Conservation (phyloP, 2,888 invertebrate genomes). For the Rhagophthalmus giganteus region DNA sequence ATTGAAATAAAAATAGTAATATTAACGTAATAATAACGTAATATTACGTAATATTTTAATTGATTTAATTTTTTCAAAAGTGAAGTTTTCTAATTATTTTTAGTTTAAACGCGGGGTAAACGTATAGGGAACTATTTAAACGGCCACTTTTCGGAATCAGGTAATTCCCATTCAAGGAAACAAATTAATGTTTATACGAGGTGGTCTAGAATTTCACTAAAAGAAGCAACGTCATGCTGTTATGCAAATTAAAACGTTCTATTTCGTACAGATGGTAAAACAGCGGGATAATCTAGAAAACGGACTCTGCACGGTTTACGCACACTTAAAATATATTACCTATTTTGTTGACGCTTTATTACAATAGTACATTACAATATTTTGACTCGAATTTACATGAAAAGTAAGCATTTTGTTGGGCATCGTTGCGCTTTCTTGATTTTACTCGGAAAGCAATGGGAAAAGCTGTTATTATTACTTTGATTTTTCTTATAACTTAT, state of each 20-base stretch:
- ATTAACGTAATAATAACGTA: no score
- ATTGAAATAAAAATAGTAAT: no score
- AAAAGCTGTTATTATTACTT: no score
- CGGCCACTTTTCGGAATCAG: no score
- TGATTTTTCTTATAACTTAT: no score
- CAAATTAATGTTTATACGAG: neutral
- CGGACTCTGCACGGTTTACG: constrained; percentile 10
- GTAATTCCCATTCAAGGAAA: no score
- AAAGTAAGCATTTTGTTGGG: constrained; percentile 4
- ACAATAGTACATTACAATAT: constrained; percentile 21
- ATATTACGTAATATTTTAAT: no score
- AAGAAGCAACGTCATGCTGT: constrained; percentile 13
- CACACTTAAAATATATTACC: constrained; percentile 21
- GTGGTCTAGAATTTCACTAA: neutral
- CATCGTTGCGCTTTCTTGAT: constrained; percentile 2
- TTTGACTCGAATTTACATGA: constrained; percentile 19
- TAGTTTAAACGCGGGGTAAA: no score
- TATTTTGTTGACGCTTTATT: constrained; percentile 23
- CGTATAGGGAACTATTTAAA: no score
- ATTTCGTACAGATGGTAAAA: constrained; percentile 18
- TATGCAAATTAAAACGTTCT: constrained; percentile 20
- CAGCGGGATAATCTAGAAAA: constrained; percentile 13
- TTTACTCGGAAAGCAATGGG: neutral
- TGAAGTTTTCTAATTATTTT: no score
- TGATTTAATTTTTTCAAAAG: no score